Evolutionary conservation across 2,797 vertebrate species (phyloP).

Genomic region (Pristis pectinata): DNA sequence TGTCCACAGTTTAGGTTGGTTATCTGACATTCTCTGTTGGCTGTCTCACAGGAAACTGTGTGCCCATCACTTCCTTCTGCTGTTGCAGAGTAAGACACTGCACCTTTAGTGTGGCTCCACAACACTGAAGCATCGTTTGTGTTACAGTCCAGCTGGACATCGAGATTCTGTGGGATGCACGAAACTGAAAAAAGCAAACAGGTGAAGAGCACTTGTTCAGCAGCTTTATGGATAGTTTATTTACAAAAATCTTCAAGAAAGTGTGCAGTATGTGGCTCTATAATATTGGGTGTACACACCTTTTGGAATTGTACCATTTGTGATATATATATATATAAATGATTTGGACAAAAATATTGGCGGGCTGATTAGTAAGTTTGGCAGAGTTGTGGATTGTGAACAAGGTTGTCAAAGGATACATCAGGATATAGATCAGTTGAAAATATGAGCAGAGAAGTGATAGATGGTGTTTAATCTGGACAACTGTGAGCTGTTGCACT

Average conservation of each 20-base stretch:
- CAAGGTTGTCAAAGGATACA: no score
- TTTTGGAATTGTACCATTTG: no score
- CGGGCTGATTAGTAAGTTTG: no score
- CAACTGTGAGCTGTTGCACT: no score
- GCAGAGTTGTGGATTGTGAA: no score
- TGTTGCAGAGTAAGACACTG: conserved; percentile 49
- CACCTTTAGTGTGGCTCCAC: conserved; percentile 53
- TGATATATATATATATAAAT: no score
- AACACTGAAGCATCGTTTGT: conserved; percentile 56
- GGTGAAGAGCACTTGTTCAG: not conserved
- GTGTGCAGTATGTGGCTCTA: not conserved
- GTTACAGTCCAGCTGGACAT: conserved; percentile 48
- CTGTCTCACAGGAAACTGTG: conserved; percentile 44
- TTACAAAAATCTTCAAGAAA: not conserved
- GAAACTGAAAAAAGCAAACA: conserved; percentile 44
- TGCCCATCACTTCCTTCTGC: conserved; percentile 41
- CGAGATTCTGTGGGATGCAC: conserved; percentile 52
- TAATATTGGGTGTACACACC: not conserved
- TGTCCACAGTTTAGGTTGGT: conserved; percentile 52
- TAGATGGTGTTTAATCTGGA: no score
- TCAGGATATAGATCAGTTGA: no score
- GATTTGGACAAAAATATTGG: no score
- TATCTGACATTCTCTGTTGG: conserved; percentile 45
- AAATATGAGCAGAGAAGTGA: no score
- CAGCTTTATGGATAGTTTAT: not conserved